Conservation (phyloP, 2,797 vertebrate genomes). For the Hirundo rustica region DNA sequence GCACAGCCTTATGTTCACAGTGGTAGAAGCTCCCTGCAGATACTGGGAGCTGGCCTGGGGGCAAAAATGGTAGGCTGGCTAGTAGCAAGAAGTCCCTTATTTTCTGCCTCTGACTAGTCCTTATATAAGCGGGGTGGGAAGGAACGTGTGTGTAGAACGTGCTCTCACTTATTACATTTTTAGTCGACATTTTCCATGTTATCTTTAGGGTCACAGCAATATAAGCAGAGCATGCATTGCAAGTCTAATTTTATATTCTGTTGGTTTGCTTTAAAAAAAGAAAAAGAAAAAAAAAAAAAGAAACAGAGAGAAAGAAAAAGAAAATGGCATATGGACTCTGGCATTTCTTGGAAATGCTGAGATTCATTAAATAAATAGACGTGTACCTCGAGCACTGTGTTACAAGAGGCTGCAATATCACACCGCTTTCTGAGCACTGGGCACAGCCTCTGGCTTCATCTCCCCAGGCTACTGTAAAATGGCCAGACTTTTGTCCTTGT, state of each 20-base stretch:
- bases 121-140: not conserved
- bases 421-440: not conserved
- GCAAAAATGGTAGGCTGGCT: not conserved
- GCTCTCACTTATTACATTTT: not conserved
- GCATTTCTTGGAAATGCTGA: conserved; percentile 10
- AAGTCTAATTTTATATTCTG: conserved; percentile 10
- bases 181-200: not conserved
- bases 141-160: not conserved
- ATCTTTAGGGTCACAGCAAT: not conserved
- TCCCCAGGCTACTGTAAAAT: not conserved
- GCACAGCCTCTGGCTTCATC: not conserved
- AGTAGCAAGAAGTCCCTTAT: not conserved
- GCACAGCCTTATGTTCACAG: not conserved
- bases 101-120: not conserved
- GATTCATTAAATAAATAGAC: conserved; percentile 1
- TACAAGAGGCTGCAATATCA: not conserved
- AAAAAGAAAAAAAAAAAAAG: not conserved
- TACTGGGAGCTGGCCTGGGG: not conserved
- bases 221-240: not conserved
- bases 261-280: not conserved
- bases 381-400: not conserved
- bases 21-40: not conserved
- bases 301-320: not conserved
- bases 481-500: not conserved
- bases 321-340: not conserved